Evolutionary conservation across 2,888 invertebrate species (phyloP).

Genomic region (Gymnocheta viridis): DNA sequence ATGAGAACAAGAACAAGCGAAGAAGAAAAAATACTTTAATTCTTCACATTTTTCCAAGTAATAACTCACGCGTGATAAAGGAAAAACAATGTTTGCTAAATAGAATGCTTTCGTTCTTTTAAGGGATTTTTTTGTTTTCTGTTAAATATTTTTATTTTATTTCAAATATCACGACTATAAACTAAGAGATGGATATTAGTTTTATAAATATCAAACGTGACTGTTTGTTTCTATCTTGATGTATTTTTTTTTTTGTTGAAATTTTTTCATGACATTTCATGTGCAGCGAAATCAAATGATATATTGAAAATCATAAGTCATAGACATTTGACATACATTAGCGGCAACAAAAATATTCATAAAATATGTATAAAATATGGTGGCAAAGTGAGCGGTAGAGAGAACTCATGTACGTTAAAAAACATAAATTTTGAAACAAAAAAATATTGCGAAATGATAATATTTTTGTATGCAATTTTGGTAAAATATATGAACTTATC

Average conservation of each 20-base stretch:
- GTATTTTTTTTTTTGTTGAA: neutral
- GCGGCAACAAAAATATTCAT: conserved; percentile 37
- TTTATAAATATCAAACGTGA: conserved; percentile 67
- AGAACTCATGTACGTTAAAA: neutral
- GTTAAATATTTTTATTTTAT: conserved; percentile 7
- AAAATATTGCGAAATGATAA: conserved; percentile 39
- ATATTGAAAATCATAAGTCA: conserved; percentile 69
- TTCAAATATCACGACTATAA: conserved; percentile 40
- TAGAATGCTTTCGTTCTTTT: neutral
- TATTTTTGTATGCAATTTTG: conserved; percentile 56
- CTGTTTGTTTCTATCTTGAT: conserved; percentile 52
- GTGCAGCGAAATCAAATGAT: conserved; percentile 58
- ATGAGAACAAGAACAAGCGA: conserved; percentile 15
- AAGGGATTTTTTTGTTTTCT: neutral
- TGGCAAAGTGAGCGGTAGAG: neutral
- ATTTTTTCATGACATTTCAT: conserved; percentile 10
- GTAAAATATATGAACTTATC: conserved; percentile 49
- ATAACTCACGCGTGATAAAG: conserved; percentile 56
- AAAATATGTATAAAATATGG: conserved; percentile 14
- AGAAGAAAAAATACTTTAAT: neutral
- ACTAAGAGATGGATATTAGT: conserved; percentile 53
- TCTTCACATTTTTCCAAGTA: conserved; percentile 5
- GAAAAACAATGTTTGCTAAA: neutral
- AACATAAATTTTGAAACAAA: conserved; percentile 18
- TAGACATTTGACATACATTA: conserved; percentile 69